Evolutionary conservation across 2,113 vertebrate genomes (phyloP).

Genomic region (Sclerurus mexicanus): DNA sequence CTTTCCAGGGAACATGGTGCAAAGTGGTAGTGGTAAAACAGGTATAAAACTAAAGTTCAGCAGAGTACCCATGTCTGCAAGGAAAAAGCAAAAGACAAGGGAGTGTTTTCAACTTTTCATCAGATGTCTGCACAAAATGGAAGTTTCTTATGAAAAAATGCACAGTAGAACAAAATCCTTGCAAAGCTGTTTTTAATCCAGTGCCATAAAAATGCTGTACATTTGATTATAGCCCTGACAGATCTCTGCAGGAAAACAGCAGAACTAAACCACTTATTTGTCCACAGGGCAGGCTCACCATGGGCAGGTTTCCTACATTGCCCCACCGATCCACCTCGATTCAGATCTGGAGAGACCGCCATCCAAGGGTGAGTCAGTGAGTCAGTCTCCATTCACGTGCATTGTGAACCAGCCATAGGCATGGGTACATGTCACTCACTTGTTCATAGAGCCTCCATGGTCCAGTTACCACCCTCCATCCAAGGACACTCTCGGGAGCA

Average conservation of each 20-base stretch:
- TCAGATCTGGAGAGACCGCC: conserved; percentile 74
- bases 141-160: not conserved
- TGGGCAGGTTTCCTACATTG: conserved; percentile 79
- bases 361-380: conserved; percentile 73
- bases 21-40: not conserved
- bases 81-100: not conserved
- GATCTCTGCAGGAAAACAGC: not conserved
- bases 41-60: not conserved
- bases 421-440: not conserved
- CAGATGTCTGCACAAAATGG: not conserved
- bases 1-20: not conserved
- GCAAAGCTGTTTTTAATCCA: not conserved
- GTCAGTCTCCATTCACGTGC: not conserved
- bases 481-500: not conserved
- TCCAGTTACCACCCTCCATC: not conserved
- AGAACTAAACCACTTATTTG: conserved; percentile 45
- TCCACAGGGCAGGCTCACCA: conserved; percentile 79
- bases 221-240: not conserved
- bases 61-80: not conserved
- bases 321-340: conserved; percentile 78
- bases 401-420: not conserved
- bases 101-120: not conserved
- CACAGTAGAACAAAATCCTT: not conserved
- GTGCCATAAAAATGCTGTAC: not conserved
- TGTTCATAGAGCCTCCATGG: not conserved